These are phyloP conservation scores for Invenusta paracnida DNA, from an alignment of 2,888 invertebrate species.

Conservation along the genomic window DNA sequence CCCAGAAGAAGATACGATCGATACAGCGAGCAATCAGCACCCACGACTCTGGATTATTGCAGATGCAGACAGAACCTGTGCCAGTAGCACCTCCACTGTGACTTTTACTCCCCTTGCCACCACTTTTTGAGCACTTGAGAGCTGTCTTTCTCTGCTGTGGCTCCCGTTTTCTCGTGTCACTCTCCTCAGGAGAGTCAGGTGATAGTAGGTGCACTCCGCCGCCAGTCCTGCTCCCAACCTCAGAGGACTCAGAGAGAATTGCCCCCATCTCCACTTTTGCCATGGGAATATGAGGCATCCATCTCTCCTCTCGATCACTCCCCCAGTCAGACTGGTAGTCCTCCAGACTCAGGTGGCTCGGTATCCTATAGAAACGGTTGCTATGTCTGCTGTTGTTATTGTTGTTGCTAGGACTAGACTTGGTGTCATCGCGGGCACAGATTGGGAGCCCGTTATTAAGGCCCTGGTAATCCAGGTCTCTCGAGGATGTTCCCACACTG, in stretches of 20 bases:
- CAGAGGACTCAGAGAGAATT: not conserved
- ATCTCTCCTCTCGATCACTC: not conserved
- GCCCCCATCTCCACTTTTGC: not conserved
- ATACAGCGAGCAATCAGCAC: slow-evolving; percentile 47
- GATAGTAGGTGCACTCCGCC: not conserved
- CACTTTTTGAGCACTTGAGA: not conserved
- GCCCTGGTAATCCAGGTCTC: not conserved
- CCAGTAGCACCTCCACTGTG: too few species aligned
- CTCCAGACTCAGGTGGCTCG: not conserved
- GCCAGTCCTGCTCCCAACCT: not conserved
- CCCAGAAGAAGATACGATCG: slow-evolving; percentile 50
- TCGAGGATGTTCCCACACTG: not conserved
- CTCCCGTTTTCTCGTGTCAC: too few species aligned
- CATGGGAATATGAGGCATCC: not conserved
- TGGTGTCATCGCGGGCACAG: not conserved
- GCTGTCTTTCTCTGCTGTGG: not conserved
- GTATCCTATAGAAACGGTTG: not conserved
- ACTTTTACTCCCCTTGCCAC: not conserved
- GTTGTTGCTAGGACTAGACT: not conserved
- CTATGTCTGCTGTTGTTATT: not conserved
- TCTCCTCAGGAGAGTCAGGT: not conserved
- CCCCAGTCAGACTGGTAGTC: not conserved
- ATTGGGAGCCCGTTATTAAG: not conserved
- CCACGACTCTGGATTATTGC: slow-evolving; percentile 45
- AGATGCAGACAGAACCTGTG: slow-evolving; percentile 45